Conservation (phyloP, 2,113 vertebrate species). For the Myodes glareolus region DNA sequence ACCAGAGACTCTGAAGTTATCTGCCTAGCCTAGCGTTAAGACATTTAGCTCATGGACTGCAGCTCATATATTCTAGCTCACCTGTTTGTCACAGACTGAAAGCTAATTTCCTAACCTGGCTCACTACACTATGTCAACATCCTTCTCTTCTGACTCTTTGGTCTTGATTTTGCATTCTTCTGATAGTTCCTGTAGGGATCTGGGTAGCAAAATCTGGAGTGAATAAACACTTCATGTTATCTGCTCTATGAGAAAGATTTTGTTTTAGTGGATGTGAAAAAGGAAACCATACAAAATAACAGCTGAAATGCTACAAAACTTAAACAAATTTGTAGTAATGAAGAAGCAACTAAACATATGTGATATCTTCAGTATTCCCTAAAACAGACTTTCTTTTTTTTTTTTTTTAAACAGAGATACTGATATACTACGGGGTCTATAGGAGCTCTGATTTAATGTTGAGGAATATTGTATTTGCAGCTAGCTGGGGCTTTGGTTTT, state of each 20-base stretch:
- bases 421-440: background rate
- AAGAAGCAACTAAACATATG: background rate
- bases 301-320: background rate
- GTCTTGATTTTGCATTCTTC: background rate
- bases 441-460: background rate
- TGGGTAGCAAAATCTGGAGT: background rate
- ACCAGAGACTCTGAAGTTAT: background rate
- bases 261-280: background rate
- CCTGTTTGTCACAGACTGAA: background rate
- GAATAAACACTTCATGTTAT: background rate
- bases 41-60: background rate
- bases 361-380: background rate
- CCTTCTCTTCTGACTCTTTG: background rate
- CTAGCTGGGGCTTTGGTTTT: slow-evolving; percentile 49
- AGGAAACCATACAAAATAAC: background rate
- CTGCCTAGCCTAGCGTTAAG: background rate
- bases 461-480: slow-evolving; percentile 47
- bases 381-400: too few species aligned
- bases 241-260: background rate
- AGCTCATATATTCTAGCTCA: slow-evolving; percentile 36
- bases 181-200: background rate
- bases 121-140: background rate
- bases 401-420: slow-evolving; percentile 8
- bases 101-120: background rate
- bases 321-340: background rate